These are phyloP conservation scores for Illadopsis cleaveri DNA, from an alignment of 2,113 vertebrate species.

Conservation along the genomic window DNA sequence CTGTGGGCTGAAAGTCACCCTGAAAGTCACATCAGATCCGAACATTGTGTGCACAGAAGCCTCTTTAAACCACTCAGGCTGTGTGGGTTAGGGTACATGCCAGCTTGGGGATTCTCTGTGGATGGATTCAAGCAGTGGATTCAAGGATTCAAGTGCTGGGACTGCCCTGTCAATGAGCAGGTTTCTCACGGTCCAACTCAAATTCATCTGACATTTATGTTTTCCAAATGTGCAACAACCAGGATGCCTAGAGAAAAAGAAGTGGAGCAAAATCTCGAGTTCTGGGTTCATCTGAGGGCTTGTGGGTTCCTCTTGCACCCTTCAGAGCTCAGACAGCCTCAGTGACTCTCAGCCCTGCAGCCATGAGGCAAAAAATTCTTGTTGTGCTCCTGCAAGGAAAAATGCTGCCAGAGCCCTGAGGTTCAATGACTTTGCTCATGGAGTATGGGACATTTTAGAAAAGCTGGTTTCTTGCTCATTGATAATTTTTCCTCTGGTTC, in stretches of 20 bases:
- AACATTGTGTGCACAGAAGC: background rate
- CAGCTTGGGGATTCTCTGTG: background rate
- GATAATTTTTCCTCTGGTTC: background rate
- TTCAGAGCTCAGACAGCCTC: background rate
- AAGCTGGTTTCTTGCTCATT: background rate
- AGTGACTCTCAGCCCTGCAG: fast-evolving
- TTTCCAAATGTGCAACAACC: background rate
- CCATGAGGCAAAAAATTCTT: background rate
- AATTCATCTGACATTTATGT: background rate
- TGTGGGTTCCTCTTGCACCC: background rate
- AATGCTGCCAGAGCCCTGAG: background rate
- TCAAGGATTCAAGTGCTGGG: background rate
- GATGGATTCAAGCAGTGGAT: background rate
- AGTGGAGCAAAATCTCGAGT: background rate
- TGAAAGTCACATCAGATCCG: background rate
- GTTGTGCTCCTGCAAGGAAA: background rate
- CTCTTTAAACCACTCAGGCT: background rate
- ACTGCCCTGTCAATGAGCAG: background rate
- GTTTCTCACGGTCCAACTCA: background rate
- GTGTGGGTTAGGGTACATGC: background rate
- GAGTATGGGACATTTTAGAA: background rate
- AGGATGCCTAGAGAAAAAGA: background rate
- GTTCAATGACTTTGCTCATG: background rate
- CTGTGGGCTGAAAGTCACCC: background rate
- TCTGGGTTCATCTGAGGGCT: background rate